Conservation (phyloP, 2,888 invertebrate genomes). For the Andrena praecox region DNA sequence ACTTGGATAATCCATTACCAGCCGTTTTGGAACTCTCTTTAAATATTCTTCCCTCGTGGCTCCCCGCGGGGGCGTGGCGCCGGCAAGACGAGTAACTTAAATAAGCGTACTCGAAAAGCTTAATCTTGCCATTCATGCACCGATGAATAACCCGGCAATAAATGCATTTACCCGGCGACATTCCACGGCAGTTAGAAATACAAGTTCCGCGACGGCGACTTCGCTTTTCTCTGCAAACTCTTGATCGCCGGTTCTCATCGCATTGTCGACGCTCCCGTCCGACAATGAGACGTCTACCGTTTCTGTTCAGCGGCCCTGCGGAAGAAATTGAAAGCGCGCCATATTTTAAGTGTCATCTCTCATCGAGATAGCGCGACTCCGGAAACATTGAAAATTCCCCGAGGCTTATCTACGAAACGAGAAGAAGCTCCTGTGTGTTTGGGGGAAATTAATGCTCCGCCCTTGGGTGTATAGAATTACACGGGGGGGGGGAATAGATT, state of each 20-base stretch:
- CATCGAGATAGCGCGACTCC: background rate
- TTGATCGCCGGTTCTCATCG: constrained; percentile 25
- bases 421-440: background rate
- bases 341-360: background rate
- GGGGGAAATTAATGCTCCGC: no score
- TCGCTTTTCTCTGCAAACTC: constrained; percentile 33
- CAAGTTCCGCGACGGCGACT: constrained; percentile 51
- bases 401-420: background rate
- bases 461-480: no score
- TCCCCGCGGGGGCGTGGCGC: constrained; percentile 22
- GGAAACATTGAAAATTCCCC: background rate
- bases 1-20: constrained; percentile 33
- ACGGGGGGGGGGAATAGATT: no score
- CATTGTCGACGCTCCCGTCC: constrained; percentile 16
- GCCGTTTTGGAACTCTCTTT: constrained; percentile 26
- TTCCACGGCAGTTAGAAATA: constrained; percentile 49
- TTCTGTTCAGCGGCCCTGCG: no score
- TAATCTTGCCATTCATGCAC: constrained; percentile 60
- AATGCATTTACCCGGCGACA: constrained; percentile 48
- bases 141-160: constrained; percentile 62
- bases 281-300: constrained; percentile 5
- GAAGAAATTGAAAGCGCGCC: background rate
- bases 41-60: constrained; percentile 53
- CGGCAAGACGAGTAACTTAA: constrained; percentile 56
- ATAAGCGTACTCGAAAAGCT: constrained; percentile 56